Evolutionary conservation across 2,888 invertebrate species (phyloP).

Genomic region (Oxystoma pomonae): DNA sequence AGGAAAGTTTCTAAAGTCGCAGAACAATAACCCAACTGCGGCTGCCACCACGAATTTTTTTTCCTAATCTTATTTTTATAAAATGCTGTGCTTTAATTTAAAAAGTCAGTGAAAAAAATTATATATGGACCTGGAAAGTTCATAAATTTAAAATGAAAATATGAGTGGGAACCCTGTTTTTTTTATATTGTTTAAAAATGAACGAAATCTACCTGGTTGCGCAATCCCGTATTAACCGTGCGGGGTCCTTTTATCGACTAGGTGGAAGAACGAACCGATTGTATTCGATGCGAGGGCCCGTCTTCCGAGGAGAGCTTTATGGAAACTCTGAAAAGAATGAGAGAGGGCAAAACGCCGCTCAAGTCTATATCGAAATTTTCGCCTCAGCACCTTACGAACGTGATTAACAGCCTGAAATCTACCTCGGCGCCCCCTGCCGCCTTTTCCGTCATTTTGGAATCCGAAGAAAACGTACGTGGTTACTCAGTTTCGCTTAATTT

Average conservation of each 20-base stretch:
- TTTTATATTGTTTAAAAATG: no score
- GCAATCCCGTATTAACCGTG: no score
- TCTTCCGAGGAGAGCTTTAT: conserved; percentile 28
- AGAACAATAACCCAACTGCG: no score
- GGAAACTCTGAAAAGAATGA: conserved; percentile 23
- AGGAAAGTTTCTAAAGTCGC: no score
- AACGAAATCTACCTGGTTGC: no score
- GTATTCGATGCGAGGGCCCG: conserved; percentile 23
- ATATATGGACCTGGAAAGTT: no score
- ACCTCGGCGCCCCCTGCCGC: conserved; percentile 33
- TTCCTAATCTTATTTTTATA: no score
- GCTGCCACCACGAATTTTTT: no score
- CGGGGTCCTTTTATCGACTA: not conserved
- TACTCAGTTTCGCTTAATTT: conserved; percentile 15
- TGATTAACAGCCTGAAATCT: conserved; percentile 30
- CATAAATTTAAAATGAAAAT: no score
- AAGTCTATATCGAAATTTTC: conserved; percentile 15
- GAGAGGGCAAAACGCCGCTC: conserved; percentile 24
- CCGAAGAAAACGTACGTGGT: conserved; percentile 28
- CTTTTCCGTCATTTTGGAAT: conserved; percentile 40
- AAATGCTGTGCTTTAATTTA: no score
- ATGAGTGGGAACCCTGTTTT: no score
- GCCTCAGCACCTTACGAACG: conserved; percentile 24
- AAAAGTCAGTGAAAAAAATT: no score
- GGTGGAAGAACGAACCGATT: conserved; percentile 31